Evolutionary conservation across 2,888 invertebrate species (phyloP).

Genomic region (Coelopa pilipes): DNA sequence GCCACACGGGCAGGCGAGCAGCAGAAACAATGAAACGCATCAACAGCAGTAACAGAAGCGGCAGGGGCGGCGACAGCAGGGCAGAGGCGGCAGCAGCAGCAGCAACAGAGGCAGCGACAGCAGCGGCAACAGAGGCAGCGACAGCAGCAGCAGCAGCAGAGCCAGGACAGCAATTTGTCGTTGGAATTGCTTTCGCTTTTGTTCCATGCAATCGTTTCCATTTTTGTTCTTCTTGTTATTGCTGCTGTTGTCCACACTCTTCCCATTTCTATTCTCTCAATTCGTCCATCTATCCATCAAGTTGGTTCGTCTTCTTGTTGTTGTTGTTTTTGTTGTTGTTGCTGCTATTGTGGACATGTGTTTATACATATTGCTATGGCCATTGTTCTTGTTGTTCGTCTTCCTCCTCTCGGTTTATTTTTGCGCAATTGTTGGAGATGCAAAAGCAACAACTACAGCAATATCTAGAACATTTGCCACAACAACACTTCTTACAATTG

Average conservation of each 20-base stretch:
- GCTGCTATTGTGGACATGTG: no score
- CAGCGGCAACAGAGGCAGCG: conserved; percentile 7
- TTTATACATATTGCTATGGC: no score
- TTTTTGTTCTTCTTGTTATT: conserved; percentile 3
- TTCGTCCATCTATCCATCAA: background rate
- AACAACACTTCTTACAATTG: conserved; percentile 23
- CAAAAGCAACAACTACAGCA: no score
- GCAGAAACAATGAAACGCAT: conserved; percentile 2
- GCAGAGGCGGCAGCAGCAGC: background rate
- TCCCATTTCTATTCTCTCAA: conserved; percentile 9
- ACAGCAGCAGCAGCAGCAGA: background rate
- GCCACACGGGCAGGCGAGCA: background rate
- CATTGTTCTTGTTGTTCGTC: no score
- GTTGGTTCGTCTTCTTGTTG: no score
- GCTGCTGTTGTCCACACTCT: conserved; percentile 4
- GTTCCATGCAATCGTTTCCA: background rate
- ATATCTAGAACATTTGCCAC: background rate
- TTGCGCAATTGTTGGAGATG: no score
- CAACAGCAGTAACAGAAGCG: background rate
- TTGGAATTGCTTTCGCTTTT: background rate
- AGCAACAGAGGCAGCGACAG: background rate
- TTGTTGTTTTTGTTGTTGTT: no score
- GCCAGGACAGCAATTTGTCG: background rate
- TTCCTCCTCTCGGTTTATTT: no score
- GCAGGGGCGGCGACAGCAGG: background rate